A percentile compares a stretch with the other conserved stretches of the same genome.
Conservation (phyloP, 2,888 invertebrate genomes). For the Standfussiana lucernea region DNA sequence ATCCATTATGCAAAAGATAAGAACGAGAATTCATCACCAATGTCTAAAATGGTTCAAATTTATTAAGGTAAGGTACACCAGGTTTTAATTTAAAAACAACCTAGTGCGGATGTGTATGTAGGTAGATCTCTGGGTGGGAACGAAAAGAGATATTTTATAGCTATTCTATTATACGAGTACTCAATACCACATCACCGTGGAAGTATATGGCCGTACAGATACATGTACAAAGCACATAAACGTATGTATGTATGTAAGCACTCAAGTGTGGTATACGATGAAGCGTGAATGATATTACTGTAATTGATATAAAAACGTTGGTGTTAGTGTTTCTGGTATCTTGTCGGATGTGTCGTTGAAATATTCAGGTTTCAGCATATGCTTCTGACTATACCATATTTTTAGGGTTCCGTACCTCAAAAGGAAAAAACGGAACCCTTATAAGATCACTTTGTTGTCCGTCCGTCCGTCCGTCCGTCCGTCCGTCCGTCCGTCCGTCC, state of each 20-base stretch:
- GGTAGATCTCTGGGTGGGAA: background rate
- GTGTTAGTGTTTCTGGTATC: slow-evolving; percentile 22
- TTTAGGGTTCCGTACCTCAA: no score
- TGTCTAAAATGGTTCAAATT: no score
- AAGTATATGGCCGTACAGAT: slow-evolving; percentile 9
- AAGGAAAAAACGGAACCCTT: no score
- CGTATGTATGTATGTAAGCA: slow-evolving; percentile 34
- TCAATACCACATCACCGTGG: slow-evolving; percentile 26
- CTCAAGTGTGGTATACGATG: slow-evolving; percentile 54
- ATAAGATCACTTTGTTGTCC: no score
- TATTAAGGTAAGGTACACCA: no score
- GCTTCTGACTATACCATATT: background rate
- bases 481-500: no score
- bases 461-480: no score
- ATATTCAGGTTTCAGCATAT: background rate
- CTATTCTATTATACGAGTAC: background rate
- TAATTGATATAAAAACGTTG: slow-evolving; percentile 41
- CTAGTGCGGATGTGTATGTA: background rate
- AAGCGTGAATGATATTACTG: slow-evolving; percentile 60
- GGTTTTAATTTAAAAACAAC: no score
- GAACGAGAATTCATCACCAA: no score
- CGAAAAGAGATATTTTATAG: background rate
- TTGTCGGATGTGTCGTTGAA: background rate
- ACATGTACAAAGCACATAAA: slow-evolving; percentile 32
- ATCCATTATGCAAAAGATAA: no score